phyloP scores from a whole-genome alignment of 2,888 invertebrate genomes.

The Himalopsyche kuldschensis region DNA sequence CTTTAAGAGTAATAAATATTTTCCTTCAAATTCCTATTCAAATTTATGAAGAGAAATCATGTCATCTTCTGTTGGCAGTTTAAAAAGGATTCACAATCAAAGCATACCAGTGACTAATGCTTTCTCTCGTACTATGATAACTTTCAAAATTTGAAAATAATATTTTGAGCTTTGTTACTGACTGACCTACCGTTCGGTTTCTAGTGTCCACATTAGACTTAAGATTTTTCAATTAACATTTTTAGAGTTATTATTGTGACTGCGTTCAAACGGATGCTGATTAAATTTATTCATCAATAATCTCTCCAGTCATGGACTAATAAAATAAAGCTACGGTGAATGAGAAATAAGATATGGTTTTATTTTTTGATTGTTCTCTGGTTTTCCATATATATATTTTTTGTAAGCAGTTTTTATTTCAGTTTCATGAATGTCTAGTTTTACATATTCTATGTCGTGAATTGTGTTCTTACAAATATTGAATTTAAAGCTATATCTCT shows the following conservation, averaged over 20 bases:
- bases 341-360: neutral
- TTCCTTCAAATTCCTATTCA: neutral
- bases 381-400: neutral
- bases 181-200: neutral
- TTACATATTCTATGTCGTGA: neutral
- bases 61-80: neutral
- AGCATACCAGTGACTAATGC: neutral
- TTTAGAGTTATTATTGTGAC: neutral
- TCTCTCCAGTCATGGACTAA: neutral
- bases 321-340: neutral
- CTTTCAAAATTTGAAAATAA: neutral
- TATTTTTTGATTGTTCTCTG: neutral
- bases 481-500: slow-evolving; percentile 15
- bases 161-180: neutral
- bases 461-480: slow-evolving; percentile 13
- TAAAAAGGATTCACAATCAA: neutral
- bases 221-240: slow-evolving; percentile 14
- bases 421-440: neutral
- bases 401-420: neutral
- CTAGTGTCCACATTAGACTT: neutral
- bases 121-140: neutral
- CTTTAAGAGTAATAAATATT: neutral
- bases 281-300: neutral
- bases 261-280: neutral
- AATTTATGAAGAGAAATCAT: neutral